phyloP scores from a whole-genome alignment of 2,113 vertebrate species.

The Ceyx cyanopectus region DNA sequence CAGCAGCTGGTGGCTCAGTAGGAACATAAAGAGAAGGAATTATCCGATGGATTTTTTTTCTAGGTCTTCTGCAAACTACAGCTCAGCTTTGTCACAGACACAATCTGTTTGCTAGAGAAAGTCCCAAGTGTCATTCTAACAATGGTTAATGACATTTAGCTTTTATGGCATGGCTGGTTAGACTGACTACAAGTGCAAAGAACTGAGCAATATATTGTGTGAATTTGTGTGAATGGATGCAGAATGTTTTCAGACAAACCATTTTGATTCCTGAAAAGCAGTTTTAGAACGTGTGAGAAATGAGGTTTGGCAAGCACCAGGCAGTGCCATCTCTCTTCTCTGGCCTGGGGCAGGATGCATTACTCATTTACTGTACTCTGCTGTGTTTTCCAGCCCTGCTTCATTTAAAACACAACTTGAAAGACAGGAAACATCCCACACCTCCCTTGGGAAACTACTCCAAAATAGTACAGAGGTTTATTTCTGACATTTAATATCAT shows the following conservation, averaged over 20 bases:
- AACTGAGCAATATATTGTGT: not conserved
- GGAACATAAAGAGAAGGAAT: not conserved
- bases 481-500: slow-evolving; percentile 30
- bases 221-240: not conserved
- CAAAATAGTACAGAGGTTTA: slow-evolving; percentile 35
- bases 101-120: not conserved
- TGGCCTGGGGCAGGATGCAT: not conserved
- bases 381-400: not conserved
- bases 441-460: slow-evolving; percentile 22
- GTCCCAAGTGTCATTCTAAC: not conserved
- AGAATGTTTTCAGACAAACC: not conserved
- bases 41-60: not conserved
- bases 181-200: not conserved
- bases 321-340: not conserved
- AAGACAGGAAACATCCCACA: slow-evolving; percentile 27
- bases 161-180: not conserved
- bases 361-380: not conserved
- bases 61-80: not conserved
- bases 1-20: not conserved
- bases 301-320: not conserved
- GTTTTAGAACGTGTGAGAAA: not conserved
- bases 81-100: not conserved
- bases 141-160: not conserved
- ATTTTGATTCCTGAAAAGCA: not conserved
- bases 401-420: slow-evolving; percentile 21